These are phyloP conservation scores for Bos javanicus DNA, from an alignment of 2,113 vertebrate species.

Conservation along the genomic window DNA sequence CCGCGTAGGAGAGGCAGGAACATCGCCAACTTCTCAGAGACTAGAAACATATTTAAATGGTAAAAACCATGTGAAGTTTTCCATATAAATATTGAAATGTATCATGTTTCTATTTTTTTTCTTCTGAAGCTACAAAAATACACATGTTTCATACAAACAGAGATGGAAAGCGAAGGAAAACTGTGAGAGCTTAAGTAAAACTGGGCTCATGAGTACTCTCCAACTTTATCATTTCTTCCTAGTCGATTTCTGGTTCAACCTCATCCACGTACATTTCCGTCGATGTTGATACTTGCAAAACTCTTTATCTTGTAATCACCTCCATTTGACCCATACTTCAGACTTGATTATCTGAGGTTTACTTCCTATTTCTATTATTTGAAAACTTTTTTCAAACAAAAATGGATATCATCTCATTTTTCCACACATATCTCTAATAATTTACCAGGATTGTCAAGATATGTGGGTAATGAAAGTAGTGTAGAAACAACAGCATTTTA, in stretches of 20 bases:
- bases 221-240: not conserved
- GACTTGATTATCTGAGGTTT: not conserved
- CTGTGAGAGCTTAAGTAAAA: not conserved
- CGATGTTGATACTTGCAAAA: not conserved
- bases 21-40: not conserved
- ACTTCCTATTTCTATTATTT: not conserved
- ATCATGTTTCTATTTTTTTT: not conserved
- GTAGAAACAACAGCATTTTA: not conserved
- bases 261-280: not conserved
- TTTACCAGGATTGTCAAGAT: not conserved
- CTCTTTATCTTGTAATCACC: not conserved
- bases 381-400: not conserved
- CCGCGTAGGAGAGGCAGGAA: not conserved
- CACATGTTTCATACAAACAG: not conserved
- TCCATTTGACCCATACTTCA: not conserved
- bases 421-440: not conserved
- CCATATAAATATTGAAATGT: not conserved
- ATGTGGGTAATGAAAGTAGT: not conserved
- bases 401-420: not conserved
- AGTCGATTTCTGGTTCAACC: not conserved
- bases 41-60: not conserved
- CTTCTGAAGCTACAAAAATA: not conserved
- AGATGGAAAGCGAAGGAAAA: not conserved
- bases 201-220: not conserved
- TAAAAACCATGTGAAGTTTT: not conserved